phyloP scores from a whole-genome alignment of 1,140 invertebrate genomes.

The Drosophila aff. region DNA sequence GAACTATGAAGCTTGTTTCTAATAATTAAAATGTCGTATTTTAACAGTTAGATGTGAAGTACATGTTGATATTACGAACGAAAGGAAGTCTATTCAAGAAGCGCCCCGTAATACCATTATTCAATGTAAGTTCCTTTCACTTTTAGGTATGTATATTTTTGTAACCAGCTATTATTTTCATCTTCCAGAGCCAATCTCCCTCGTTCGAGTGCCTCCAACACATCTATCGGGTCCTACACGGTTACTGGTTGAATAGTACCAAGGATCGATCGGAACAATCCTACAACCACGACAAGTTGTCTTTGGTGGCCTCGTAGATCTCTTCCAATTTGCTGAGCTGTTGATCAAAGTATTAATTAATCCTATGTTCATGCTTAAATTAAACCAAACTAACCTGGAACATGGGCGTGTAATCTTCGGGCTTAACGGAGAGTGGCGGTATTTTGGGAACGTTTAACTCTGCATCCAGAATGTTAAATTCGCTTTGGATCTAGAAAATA shows the following conservation, averaged over 20 bases:
- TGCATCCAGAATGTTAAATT: conserved; percentile 39
- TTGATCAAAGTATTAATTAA: conserved; percentile 14
- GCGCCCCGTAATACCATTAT: conserved; percentile 58
- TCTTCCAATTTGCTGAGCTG: conserved; percentile 51
- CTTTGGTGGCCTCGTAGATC: conserved; percentile 40
- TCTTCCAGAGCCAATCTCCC: conserved; percentile 53
- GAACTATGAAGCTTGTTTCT: background rate
- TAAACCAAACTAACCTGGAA: conserved; percentile 33
- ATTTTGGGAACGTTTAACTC: conserved; percentile 53
- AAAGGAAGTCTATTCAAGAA: conserved; percentile 63
- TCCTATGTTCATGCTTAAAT: background rate
- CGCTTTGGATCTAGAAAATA: conserved; percentile 38
- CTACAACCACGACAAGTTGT: conserved; percentile 30
- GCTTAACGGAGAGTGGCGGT: background rate
- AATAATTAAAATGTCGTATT: background rate
- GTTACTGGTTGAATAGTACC: conserved; percentile 60
- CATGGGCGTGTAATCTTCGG: conserved; percentile 34
- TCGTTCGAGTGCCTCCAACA: conserved; percentile 66
- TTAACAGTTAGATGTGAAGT: conserved; percentile 84
- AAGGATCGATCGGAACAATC: conserved; percentile 14
- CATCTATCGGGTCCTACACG: conserved; percentile 39
- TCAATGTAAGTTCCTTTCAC: conserved; percentile 44
- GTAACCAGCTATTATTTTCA: background rate
- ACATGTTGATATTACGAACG: conserved; percentile 83
- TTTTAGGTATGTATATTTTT: too few species aligned